These are phyloP conservation scores for Hydrocynus forskahlii DNA, from an alignment of 2,797 vertebrate genomes.

Conservation along the genomic window DNA sequence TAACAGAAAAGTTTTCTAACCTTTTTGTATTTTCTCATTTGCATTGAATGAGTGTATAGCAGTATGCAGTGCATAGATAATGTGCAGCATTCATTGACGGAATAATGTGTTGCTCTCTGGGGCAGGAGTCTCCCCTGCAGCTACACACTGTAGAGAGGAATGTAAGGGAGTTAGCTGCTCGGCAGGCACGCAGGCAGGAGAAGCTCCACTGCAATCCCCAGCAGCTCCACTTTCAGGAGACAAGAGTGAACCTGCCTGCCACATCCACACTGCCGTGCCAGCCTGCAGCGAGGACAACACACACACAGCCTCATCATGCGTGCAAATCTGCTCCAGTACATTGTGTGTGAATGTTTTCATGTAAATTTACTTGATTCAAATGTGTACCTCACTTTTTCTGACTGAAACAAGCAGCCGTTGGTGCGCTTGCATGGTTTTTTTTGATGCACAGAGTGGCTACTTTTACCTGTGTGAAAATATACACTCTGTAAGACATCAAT, in stretches of 20 bases:
- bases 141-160: slow-evolving; percentile 41
- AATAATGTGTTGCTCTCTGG: slow-evolving; percentile 36
- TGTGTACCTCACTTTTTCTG: background rate
- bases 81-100: slow-evolving; percentile 40
- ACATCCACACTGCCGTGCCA: slow-evolving; percentile 42
- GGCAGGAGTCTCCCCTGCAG: slow-evolving; percentile 49
- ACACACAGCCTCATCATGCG: background rate
- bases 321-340: background rate
- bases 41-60: background rate
- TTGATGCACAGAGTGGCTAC: no score
- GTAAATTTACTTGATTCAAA: background rate
- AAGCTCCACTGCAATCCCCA: slow-evolving; percentile 12
- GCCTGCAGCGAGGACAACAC: slow-evolving; percentile 16
- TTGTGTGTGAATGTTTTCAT: background rate
- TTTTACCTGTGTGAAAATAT: no score
- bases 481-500: no score
- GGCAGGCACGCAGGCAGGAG: slow-evolving; percentile 36
- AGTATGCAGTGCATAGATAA: slow-evolving; percentile 22
- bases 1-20: slow-evolving; percentile 20
- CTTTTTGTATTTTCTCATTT: slow-evolving; percentile 26
- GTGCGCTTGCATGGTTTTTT: no score
- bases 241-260: slow-evolving; percentile 55
- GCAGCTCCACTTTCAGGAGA: slow-evolving; percentile 24
- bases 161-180: slow-evolving; percentile 28
- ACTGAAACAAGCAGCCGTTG: no score